Evolutionary conservation across 2,888 invertebrate species (phyloP).

Genomic region (Cataglyphis cursor): DNA sequence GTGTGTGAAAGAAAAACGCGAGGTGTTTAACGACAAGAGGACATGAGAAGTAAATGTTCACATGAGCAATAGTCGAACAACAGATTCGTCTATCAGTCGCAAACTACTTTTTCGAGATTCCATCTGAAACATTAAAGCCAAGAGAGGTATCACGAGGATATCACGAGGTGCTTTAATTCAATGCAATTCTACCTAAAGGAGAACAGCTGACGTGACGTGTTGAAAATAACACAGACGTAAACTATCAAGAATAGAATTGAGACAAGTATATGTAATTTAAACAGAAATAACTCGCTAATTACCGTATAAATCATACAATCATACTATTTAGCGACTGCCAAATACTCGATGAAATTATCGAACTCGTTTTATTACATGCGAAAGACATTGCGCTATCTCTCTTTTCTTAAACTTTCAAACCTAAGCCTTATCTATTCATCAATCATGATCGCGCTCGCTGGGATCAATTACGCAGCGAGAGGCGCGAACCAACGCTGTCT

Average conservation of each 20-base stretch:
- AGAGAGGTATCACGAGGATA: not conserved
- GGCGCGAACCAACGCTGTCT: conserved; percentile 62
- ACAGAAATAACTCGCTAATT: not conserved
- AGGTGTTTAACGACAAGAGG: not conserved
- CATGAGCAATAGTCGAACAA: not conserved
- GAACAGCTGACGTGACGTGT: not conserved
- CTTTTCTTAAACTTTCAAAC: conserved; percentile 21
- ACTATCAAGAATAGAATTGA: not conserved
- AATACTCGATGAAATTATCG: not conserved
- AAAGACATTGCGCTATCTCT: not conserved
- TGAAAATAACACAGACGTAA: conserved; percentile 8
- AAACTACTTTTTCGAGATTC: not conserved
- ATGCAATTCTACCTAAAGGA: not conserved
- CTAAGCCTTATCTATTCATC: conserved; percentile 35
- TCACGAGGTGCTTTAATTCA: not conserved
- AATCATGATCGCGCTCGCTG: conserved; percentile 47
- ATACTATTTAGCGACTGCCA: not conserved
- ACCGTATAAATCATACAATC: not conserved
- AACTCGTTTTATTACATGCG: not conserved
- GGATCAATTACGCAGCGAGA: conserved; percentile 61
- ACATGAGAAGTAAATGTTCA: not conserved
- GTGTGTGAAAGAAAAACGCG: not conserved
- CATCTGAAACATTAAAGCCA: not conserved
- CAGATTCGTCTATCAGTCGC: not conserved
- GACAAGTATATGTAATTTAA: not conserved